phyloP scores from a whole-genome alignment of 2,888 invertebrate genomes.

The Melinaea marsaeus region DNA sequence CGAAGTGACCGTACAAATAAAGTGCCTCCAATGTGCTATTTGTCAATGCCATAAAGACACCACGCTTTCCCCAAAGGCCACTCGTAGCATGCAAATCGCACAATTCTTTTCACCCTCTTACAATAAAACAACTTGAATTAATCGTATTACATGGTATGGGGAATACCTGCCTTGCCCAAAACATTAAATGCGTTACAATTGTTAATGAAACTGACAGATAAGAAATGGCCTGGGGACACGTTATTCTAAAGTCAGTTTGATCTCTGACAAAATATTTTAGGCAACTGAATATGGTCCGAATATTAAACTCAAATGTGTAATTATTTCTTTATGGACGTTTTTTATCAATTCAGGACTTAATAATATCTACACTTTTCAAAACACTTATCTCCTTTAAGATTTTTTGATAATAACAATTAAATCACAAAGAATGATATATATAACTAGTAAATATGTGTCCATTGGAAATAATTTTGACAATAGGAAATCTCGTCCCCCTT shows the following conservation, averaged over 20 bases:
- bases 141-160: conserved; percentile 22
- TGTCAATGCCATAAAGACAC: conserved; percentile 34
- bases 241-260: too few species aligned
- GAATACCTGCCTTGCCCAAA: conserved; percentile 24
- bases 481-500: conserved; percentile 35
- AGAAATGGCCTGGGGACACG: conserved; percentile 22
- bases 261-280: too few species aligned
- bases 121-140: conserved; percentile 61
- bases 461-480: background rate
- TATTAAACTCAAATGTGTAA: too few species aligned
- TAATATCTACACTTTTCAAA: too few species aligned
- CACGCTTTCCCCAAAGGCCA: conserved; percentile 27
- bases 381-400: too few species aligned
- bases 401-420: conserved; percentile 8
- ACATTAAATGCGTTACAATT: conserved; percentile 47
- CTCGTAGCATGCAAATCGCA: conserved; percentile 63
- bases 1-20: conserved; percentile 26
- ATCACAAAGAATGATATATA: conserved; percentile 10
- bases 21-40: conserved; percentile 30
- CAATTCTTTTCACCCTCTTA: conserved; percentile 54
- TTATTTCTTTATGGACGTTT: too few species aligned
- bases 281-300: too few species aligned
- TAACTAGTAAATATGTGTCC: too few species aligned
- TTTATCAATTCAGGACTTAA: too few species aligned
- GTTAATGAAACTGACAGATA: conserved; percentile 44